These are phyloP conservation scores for Melanogrammus aeglefinus DNA, from an alignment of 2,797 vertebrate species.

Conservation along the genomic window DNA sequence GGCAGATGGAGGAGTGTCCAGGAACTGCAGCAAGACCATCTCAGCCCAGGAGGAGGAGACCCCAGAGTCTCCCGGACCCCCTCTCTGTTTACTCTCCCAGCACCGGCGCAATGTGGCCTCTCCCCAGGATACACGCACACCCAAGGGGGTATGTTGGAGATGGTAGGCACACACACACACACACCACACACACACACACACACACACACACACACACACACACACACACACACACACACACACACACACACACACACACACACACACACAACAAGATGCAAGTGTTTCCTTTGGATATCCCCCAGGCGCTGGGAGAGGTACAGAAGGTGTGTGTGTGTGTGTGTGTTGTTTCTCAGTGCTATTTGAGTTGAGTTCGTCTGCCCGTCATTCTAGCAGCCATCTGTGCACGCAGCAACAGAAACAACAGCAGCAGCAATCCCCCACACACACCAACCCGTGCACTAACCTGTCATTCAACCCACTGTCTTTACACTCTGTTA, in stretches of 20 bases:
- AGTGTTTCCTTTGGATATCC: slow-evolving; percentile 41
- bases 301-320: slow-evolving; percentile 42
- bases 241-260: background rate
- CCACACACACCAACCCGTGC: no score
- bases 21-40: background rate
- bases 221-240: background rate
- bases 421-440: no score
- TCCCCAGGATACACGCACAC: background rate
- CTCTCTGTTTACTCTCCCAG: background rate
- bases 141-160: background rate
- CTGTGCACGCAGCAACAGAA: background rate
- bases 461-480: no score
- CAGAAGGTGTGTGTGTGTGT: background rate
- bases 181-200: background rate
- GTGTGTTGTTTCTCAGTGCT: background rate
- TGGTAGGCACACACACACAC: background rate
- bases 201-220: background rate
- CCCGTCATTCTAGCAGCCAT: background rate
- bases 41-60: background rate
- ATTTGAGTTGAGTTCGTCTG: background rate
- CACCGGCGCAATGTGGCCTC: background rate
- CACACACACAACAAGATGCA: slow-evolving; percentile 31
- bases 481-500: no score
- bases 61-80: background rate
- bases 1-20: slow-evolving; percentile 72